These are phyloP conservation scores for Hystrix brachyura DNA, from an alignment of 2,113 vertebrate species.

Conservation along the genomic window DNA sequence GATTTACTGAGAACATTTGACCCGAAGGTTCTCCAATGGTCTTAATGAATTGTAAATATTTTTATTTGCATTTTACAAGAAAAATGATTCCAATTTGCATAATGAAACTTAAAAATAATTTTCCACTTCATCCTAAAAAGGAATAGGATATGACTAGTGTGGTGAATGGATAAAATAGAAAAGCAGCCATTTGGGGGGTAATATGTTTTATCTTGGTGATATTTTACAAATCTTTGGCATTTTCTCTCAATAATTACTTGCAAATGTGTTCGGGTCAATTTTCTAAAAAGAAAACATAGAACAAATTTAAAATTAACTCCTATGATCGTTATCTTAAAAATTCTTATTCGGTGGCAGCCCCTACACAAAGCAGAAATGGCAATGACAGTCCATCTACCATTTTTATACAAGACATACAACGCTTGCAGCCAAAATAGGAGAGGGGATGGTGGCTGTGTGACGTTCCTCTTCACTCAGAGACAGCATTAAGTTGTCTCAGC, in stretches of 20 bases:
- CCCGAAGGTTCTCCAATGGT: not conserved
- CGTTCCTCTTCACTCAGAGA: not conserved
- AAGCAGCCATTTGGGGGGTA: not conserved
- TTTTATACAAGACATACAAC: not conserved
- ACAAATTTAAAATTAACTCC: not conserved
- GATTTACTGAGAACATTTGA: slow-evolving; percentile 23
- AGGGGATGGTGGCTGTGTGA: not conserved
- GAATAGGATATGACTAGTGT: not conserved
- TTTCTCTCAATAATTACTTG: slow-evolving; percentile 35
- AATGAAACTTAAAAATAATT: not conserved
- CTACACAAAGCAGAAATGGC: not conserved
- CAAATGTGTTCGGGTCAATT: not conserved
- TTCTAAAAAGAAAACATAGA: not conserved
- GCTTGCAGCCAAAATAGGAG: rapidly evolving
- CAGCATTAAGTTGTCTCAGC: not conserved
- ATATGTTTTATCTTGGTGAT: not conserved
- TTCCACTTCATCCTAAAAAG: not conserved
- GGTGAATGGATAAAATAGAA: not conserved
- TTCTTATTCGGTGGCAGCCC: not conserved
- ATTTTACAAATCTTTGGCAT: not conserved
- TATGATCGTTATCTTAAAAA: not conserved
- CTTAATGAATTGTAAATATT: not conserved
- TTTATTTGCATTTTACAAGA: not conserved
- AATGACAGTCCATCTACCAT: not conserved
- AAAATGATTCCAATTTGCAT: not conserved